A percentile compares a stretch with the other conserved stretches of the same genome.
phyloP scores from a whole-genome alignment of 2,888 invertebrate species.

The Lepas anatifera region DNA sequence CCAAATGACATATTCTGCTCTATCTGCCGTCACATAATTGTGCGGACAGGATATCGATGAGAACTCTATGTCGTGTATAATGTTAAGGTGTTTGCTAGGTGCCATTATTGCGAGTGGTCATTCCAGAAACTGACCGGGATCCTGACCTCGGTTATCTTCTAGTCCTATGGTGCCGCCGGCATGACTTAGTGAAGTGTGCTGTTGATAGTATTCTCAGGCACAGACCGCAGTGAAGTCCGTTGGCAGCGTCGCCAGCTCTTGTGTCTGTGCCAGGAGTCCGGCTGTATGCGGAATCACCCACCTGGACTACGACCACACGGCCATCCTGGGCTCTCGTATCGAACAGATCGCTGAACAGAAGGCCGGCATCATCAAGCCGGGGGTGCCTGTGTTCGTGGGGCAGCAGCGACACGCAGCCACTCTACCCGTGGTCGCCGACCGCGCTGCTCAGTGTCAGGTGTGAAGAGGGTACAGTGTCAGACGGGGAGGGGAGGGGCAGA shows the following conservation, averaged over 20 bases:
- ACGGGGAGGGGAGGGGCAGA: too few species aligned
- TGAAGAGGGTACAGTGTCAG: too few species aligned
- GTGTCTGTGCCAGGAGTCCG: constrained; percentile 53
- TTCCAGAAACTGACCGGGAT: neutral
- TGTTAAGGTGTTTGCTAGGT: too few species aligned
- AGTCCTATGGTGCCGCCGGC: neutral
- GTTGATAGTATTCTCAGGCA: neutral
- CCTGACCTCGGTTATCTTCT: neutral
- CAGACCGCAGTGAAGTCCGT: neutral
- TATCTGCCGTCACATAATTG: too few species aligned
- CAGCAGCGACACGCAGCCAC: constrained; percentile 46
- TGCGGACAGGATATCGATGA: too few species aligned
- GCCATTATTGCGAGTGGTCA: too few species aligned
- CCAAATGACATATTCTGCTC: too few species aligned
- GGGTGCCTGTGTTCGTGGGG: constrained; percentile 58
- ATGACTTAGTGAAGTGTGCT: too few species aligned
- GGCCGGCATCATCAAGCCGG: constrained; percentile 81
- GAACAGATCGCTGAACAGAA: constrained; percentile 88
- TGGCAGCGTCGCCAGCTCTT: constrained; percentile 15
- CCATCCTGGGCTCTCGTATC: constrained; percentile 66
- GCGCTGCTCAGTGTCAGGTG: constrained; percentile 45
- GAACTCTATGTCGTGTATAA: too few species aligned
- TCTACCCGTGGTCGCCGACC: constrained; percentile 49
- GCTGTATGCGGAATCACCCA: constrained; percentile 81
- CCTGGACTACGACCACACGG: constrained; percentile 79